Base-by-base conservation (phyloP, 2,797 vertebrate species). In the Enteromius mattozi region DNA sequence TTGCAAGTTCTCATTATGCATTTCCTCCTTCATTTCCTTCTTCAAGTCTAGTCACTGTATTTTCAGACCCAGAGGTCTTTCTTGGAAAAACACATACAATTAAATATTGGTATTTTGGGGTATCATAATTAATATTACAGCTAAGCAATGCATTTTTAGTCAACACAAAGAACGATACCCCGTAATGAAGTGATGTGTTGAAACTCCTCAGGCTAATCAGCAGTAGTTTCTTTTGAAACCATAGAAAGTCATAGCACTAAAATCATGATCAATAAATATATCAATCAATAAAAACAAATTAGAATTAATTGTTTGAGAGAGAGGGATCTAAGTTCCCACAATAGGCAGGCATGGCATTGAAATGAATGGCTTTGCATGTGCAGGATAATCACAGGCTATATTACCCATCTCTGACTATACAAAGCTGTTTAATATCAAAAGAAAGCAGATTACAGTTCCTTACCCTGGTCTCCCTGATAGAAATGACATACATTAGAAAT, bases 401-500 rank as follows among this genome's bases (percentile, higher is more conserved):
- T 86, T 85, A 84, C 84, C 71, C 88, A 78, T 83, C 85, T 84
- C 72, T 86, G 93, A 91, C 92, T 90, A 93, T 81, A 59, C 75
- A 90, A 90, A 93, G 88, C 92, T 79, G 82, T 35, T 80, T 51
- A 81, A 37, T 86, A 87, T 59, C 66, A 80, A 14, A 21, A 80
- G 85, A 91, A 92, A 93, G 91, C 91, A 90, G 91, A 92, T 93
- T 91, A 92, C 84, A 89, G 54, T 77, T 70, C 42, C 80, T 78
- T 63, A 75, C 59, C 61, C 51, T 68, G n/a, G 78, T 72, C 37
- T 84, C 30, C 27, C 27, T 86, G 66, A 78, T 30, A 74, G 35
- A 37, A 61, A 49, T 71, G 71, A 69, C 70, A 56, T 72, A 8
- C 70, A 65, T 14, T 83, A 47, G 27, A 72, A 70, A 56, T 78